Percentiles rank a stretch among this genome's conserved stretches.
Evolutionary conservation across 2,113 vertebrate species (phyloP).

Genomic region (Echinops telfairi): DNA sequence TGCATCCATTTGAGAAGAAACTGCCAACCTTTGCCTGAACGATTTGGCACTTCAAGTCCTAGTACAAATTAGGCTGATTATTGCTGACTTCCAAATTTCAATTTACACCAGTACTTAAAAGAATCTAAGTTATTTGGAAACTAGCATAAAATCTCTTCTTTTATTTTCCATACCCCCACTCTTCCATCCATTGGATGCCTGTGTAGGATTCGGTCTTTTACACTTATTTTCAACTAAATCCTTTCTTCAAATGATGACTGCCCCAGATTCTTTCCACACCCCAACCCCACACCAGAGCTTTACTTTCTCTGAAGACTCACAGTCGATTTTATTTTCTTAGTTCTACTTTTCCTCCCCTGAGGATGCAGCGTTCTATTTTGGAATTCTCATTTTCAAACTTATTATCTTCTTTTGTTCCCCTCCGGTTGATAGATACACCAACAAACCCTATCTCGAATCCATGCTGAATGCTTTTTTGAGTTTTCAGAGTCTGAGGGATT

Average conservation of each 20-base stretch:
- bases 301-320: background rate
- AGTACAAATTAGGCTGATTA: conserved; percentile 48
- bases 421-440: background rate
- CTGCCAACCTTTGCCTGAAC: background rate
- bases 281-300: background rate
- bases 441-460: background rate
- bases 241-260: background rate
- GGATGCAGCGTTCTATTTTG: background rate
- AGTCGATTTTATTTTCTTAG: background rate
- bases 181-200: background rate
- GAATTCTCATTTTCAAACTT: background rate
- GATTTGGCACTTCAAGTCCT: conserved; percentile 11
- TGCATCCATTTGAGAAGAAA: conserved; percentile 14
- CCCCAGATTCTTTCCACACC: background rate
- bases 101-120: conserved; percentile 30
- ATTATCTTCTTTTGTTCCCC: background rate
- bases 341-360: background rate
- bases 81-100: conserved; percentile 49
- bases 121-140: background rate
- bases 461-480: background rate
- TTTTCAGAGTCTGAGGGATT: background rate
- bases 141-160: background rate
- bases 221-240: background rate
- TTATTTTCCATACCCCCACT: background rate
- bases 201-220: background rate